Evolutionary conservation across 2,113 vertebrate genomes (phyloP).

Genomic region (Monopterus albus): DNA sequence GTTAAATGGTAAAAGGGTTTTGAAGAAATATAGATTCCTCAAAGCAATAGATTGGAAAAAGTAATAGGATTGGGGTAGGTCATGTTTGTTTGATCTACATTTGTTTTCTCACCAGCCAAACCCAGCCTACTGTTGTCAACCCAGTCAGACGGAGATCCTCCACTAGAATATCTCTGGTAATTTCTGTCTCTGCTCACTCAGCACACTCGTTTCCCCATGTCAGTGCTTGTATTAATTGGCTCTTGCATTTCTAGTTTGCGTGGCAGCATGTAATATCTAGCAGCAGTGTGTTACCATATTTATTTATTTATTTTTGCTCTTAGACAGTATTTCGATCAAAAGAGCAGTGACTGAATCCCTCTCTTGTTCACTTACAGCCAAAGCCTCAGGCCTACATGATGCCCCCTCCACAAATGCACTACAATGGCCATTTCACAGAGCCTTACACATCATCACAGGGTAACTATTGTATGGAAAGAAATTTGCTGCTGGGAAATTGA

Average conservation of each 20-base stretch:
- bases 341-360: constrained; percentile 30
- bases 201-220: background rate
- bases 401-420: constrained; percentile 92
- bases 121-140: constrained; percentile 87
- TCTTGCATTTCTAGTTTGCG: background rate
- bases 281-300: background rate
- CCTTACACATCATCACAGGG: constrained; percentile 96
- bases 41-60: background rate
- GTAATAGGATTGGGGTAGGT: background rate
- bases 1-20: too few relatives aligned
- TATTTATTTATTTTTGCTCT: constrained; percentile 7
- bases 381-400: constrained; percentile 94
- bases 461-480: constrained; percentile 57
- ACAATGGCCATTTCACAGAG: constrained; percentile 94
- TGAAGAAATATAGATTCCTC: background rate
- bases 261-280: background rate
- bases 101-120: constrained; percentile 83
- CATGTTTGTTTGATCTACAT: background rate
- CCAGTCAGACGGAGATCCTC: constrained; percentile 91
- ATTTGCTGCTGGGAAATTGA: background rate
- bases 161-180: constrained; percentile 94
- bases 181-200: constrained; percentile 40
- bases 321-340: background rate
- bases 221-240: background rate
- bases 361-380: constrained; percentile 80